Base-by-base conservation (phyloP, 2,113 vertebrate genomes). In the Uropsilus gracilis region DNA sequence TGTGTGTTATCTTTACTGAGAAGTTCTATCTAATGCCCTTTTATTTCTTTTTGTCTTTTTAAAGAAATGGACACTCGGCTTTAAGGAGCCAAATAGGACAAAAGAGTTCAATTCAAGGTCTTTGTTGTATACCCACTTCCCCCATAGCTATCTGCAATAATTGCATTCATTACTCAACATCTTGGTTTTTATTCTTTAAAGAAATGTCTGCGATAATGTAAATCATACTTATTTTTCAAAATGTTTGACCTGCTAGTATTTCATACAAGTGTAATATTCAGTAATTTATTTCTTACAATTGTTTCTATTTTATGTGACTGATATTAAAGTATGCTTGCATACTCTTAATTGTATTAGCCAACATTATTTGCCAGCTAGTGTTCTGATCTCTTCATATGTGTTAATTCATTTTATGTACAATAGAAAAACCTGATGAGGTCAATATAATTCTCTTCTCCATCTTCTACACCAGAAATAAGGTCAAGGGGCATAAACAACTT, bases 391-490 rank as follows among this genome's bases (percentile, higher is more conserved):
- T 92, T 71, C 93, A 8, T 69, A 46, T 82, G 28, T 75, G 8
- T 66, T 66, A 73, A 91, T 82, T 95, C 26, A 85, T 77, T 39
- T 93, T 11, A 63, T 88, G 6, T 64, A 90, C 18, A n/a, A 17
- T 8, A 55, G 50, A 63, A 92, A 78, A 46, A 12, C 3, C 59
- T 81, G 12, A 18, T 76, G 72, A 80, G 30, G 10, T 90, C n/a
- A 75, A 50, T 72, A 76, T n/a, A n/a, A n/a, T 53, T 85, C 11
- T 68, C 13, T 8, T 71, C 32, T 89, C 28, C 28, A 44, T 86
- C 66, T 84, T 71, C 42, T 50, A 73, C 53, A 85, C 44, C 26
- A 87, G 77, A 96, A 89, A 76, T 32, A 81, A 77, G 53, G 16
- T 39, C 28, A 81, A 1, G 55, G 68, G 66, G 14, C 4, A 87